phyloP scores from a whole-genome alignment of 2,888 invertebrate genomes.

The Cerastis leucographa region DNA sequence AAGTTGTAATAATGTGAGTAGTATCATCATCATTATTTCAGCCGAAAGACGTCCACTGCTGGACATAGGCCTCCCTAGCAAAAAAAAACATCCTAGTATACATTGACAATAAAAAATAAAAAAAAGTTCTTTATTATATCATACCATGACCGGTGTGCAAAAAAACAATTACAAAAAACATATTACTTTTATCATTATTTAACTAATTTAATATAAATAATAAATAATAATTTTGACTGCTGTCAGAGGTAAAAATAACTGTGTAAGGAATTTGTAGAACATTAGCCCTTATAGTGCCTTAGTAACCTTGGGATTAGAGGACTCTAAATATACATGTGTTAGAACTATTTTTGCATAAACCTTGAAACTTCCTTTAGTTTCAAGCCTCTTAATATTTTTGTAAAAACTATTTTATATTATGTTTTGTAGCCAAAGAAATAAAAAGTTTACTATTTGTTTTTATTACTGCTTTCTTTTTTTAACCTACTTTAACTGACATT shows the following conservation, averaged over 20 bases:
- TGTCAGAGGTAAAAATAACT: too few relatives aligned
- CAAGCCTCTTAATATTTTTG: too few relatives aligned
- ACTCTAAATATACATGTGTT: neutral
- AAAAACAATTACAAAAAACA: neutral
- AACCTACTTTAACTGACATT: neutral
- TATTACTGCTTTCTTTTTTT: neutral
- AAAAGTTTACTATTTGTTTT: neutral
- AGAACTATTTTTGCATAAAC: neutral
- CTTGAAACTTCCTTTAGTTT: too few relatives aligned
- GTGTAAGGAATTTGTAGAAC: too few relatives aligned
- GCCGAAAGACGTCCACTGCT: too few relatives aligned
- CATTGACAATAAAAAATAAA: too few relatives aligned
- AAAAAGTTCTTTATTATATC: neutral
- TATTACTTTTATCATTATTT: neutral
- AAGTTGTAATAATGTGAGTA: neutral
- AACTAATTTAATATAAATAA: too few relatives aligned
- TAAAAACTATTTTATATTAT: neutral
- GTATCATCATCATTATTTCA: neutral
- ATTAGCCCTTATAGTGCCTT: too few relatives aligned
- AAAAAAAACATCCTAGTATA: too few relatives aligned
- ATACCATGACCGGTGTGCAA: neutral
- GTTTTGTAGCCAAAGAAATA: constrained; percentile 4
- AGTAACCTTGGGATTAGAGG: neutral
- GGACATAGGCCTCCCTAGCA: too few relatives aligned
- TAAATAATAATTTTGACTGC: too few relatives aligned